Percentiles rank a stretch among this genome's conserved stretches.
phyloP scores from a whole-genome alignment of 2,113 vertebrate species.

The Turnix velox region DNA sequence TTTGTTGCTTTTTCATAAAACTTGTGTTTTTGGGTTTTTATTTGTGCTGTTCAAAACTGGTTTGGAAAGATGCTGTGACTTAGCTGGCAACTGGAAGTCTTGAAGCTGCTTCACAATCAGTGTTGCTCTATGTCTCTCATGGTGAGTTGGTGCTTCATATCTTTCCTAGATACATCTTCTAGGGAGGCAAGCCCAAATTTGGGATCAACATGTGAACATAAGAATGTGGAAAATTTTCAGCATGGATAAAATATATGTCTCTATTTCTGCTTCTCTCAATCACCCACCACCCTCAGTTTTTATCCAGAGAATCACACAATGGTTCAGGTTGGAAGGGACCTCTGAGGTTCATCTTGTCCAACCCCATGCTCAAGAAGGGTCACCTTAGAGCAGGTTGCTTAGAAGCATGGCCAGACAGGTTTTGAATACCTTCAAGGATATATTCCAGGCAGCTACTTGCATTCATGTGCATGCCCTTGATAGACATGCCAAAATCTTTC shows the following conservation, averaged over 20 bases:
- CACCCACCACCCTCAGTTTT: background rate
- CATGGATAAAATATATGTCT: background rate
- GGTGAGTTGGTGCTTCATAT: background rate
- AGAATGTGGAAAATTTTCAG: accelerated
- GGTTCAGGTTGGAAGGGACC: background rate
- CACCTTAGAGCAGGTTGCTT: background rate
- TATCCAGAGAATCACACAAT: background rate
- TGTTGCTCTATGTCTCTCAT: background rate
- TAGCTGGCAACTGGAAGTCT: background rate
- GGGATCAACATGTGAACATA: background rate
- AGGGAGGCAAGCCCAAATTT: background rate
- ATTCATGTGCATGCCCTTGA: background rate
- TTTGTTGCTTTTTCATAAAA: background rate
- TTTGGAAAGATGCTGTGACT: background rate
- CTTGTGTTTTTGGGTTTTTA: background rate
- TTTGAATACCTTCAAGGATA: background rate
- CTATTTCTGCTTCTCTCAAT: background rate
- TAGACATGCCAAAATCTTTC: background rate
- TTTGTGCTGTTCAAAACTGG: background rate
- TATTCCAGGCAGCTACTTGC: background rate
- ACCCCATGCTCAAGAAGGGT: background rate
- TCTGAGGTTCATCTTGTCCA: background rate
- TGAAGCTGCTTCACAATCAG: background rate
- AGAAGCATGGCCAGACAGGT: accelerated
- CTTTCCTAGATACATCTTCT: background rate